phyloP scores from a whole-genome alignment of 1,140 invertebrate species.

The Uloborus diversus region DNA sequence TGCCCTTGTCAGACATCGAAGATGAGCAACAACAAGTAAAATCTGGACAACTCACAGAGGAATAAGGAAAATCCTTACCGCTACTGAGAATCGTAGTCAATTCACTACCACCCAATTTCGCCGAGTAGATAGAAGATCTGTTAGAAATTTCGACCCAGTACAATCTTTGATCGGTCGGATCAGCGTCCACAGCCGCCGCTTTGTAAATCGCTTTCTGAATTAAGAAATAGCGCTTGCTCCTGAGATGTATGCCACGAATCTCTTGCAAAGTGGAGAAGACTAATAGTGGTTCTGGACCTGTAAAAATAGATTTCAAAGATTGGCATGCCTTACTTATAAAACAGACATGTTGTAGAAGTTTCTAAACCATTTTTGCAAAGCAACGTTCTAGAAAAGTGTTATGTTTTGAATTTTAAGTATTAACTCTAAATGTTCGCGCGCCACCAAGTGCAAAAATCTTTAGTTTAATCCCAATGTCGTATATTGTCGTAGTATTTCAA shows the following conservation, averaged over 20 bases:
- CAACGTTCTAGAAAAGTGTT: no score
- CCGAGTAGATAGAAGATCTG: constrained; percentile 73
- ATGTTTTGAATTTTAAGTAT: no score
- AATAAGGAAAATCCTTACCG: no score
- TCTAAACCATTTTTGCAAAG: no score
- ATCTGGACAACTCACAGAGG: no score
- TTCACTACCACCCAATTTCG: constrained; percentile 68
- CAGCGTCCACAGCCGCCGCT: constrained; percentile 74
- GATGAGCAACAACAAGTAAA: background rate
- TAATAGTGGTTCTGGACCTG: constrained; percentile 68
- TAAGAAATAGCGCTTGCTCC: constrained; percentile 15
- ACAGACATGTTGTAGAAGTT: no score
- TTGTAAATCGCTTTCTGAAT: constrained; percentile 11
- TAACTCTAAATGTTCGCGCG: no score
- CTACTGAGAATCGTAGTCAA: constrained; percentile 22
- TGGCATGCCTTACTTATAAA: no score
- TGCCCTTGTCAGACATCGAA: background rate
- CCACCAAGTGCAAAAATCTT: no score
- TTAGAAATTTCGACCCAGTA: constrained; percentile 77
- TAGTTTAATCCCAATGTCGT: no score
- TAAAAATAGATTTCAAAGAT: no score
- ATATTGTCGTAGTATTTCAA: no score
- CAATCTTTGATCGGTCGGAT: constrained; percentile 70
- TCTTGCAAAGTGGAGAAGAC: constrained; percentile 60
- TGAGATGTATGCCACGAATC: constrained; percentile 51